A percentile compares a stretch with the other conserved stretches of the same genome.
Conservation (phyloP, 2,797 vertebrate genomes). For the Danionella dracula region DNA sequence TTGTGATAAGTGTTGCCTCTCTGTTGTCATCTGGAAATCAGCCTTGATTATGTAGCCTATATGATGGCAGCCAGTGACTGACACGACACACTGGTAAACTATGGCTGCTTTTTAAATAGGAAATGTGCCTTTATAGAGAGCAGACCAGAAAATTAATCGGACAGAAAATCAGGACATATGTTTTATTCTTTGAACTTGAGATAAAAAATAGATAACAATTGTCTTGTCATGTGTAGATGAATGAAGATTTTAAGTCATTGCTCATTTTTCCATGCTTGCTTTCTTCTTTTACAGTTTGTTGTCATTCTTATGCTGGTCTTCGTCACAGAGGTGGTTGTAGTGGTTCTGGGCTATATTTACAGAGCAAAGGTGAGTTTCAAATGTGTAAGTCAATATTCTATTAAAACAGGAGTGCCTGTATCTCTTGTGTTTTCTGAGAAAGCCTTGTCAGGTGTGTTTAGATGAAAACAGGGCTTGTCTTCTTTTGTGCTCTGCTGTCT, state of each 20-base stretch:
- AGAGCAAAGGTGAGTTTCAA: slow-evolving; percentile 85
- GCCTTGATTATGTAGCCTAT: too few species aligned
- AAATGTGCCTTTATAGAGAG: too few species aligned
- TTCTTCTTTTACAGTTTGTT: slow-evolving; percentile 80
- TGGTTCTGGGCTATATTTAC: slow-evolving; percentile 95
- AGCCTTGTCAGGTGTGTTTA: neutral
- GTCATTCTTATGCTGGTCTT: slow-evolving; percentile 94
- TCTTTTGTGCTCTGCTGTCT: neutral
- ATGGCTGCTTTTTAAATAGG: too few species aligned
- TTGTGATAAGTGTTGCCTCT: too few species aligned
- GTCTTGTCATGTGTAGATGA: too few species aligned
- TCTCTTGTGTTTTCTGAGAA: neutral
- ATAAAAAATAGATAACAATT: too few species aligned
- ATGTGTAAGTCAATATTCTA: slow-evolving; percentile 2
- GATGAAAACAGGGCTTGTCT: neutral
- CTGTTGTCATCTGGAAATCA: too few species aligned
- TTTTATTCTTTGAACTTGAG: neutral
- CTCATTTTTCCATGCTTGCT: neutral
- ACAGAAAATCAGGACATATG: too few species aligned
- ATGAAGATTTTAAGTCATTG: too few species aligned
- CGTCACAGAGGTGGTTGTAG: slow-evolving; percentile 91
- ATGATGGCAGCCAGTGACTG: too few species aligned
- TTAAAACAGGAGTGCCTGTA: neutral
- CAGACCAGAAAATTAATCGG: too few species aligned
- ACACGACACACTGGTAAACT: too few species aligned